phyloP scores from a whole-genome alignment of 2,888 invertebrate genomes.

The Blera fallax region DNA sequence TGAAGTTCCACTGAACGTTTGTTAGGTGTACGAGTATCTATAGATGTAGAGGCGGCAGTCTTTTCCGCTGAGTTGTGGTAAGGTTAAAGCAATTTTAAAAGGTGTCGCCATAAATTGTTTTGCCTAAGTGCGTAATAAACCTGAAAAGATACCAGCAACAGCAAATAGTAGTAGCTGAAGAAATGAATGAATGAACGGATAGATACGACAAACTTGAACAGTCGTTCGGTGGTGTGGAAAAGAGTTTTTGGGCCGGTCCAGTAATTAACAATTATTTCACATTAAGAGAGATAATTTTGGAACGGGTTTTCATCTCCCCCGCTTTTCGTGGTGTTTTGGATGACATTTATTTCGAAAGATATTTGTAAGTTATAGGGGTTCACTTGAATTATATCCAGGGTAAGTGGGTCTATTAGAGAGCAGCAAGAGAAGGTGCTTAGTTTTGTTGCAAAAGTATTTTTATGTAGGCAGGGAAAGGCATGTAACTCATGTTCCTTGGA shows the following conservation, averaged over 20 bases:
- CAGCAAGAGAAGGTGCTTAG: neutral
- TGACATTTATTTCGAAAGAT: constrained; percentile 39
- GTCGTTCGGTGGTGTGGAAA: neutral
- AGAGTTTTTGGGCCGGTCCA: constrained; percentile 27
- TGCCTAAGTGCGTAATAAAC: constrained; percentile 58
- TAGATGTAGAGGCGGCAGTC: constrained; percentile 3
- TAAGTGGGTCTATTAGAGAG: constrained; percentile 44
- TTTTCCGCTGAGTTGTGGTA: constrained; percentile 58
- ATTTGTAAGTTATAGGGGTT: constrained; percentile 51
- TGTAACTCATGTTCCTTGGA: neutral
- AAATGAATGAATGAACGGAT: neutral
- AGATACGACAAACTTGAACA: neutral
- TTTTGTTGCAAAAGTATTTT: neutral
- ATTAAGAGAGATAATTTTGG: constrained; percentile 56
- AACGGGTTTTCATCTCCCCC: constrained; percentile 4
- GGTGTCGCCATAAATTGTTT: constrained; percentile 66
- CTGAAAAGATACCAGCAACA: constrained; percentile 16
- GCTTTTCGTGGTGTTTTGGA: neutral
- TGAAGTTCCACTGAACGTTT: neutral
- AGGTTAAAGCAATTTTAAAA: constrained; percentile 64
- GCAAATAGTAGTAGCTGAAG: neutral
- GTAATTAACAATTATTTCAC: constrained; percentile 70
- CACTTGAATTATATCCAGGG: constrained; percentile 52
- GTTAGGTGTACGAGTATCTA: neutral
- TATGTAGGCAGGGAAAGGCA: neutral